Percentiles rank a stretch among this genome's conserved stretches.
phyloP scores from a whole-genome alignment of 2,797 vertebrate genomes.

The Ptychobarbus kaznakovi region DNA sequence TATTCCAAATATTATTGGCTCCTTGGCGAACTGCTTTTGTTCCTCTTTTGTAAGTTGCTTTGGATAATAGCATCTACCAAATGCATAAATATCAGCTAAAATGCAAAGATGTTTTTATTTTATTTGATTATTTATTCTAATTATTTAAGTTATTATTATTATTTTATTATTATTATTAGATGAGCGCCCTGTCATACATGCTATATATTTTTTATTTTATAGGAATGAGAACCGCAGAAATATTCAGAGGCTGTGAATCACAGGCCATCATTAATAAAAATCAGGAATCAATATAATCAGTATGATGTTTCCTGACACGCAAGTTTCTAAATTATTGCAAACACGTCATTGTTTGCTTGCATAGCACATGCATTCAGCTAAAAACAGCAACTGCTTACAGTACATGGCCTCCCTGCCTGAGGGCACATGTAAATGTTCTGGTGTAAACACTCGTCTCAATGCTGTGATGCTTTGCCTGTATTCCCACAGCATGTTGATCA shows the following conservation, averaged over 20 bases:
- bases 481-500: slow-evolving; percentile 52
- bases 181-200: neutral
- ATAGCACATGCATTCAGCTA: neutral
- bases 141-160: neutral
- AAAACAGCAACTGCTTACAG: slow-evolving; percentile 27
- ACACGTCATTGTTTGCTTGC: slow-evolving; percentile 3
- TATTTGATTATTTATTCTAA: too few species aligned
- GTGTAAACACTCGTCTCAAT: slow-evolving; percentile 43
- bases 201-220: neutral
- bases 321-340: slow-evolving; percentile 3
- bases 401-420: slow-evolving; percentile 18
- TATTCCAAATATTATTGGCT: neutral
- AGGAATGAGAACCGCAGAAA: neutral
- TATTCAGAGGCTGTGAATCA: neutral
- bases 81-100: neutral
- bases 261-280: neutral
- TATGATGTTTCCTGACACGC: neutral
- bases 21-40: neutral
- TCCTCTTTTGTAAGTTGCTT: neutral
- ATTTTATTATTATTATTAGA: neutral
- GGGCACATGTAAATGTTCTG: slow-evolving; percentile 30
- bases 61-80: neutral
- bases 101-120: neutral
- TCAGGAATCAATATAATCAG: neutral
- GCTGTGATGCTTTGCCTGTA: slow-evolving; percentile 42